phyloP scores from a whole-genome alignment of 2,888 invertebrate genomes.

The Ennomos quercinarius region DNA sequence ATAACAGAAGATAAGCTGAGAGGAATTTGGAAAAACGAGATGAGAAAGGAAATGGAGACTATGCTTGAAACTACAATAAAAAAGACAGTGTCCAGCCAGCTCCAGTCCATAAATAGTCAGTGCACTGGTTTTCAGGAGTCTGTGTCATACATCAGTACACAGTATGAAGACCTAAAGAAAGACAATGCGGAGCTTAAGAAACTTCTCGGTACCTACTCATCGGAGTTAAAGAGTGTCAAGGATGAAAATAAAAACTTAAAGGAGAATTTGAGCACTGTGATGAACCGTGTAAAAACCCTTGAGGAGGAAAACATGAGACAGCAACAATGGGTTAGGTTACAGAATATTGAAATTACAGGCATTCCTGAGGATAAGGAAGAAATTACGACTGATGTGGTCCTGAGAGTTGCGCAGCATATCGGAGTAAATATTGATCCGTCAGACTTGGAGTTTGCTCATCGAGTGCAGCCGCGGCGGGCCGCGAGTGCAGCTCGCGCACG shows the following conservation, averaged over 20 bases:
- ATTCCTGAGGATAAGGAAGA: conserved; percentile 12
- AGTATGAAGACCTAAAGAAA: conserved; percentile 15
- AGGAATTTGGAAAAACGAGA: conserved; percentile 1
- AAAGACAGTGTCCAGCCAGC: conserved; percentile 1
- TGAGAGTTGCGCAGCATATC: conserved; percentile 4
- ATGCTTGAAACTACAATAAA: not conserved
- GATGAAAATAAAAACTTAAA: conserved; percentile 19
- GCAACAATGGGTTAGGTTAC: conserved; percentile 22
- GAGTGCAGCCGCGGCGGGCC: not conserved
- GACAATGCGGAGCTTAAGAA: conserved; percentile 11
- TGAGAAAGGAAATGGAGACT: not conserved
- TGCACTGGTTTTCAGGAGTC: conserved; percentile 18
- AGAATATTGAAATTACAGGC: conserved; percentile 15
- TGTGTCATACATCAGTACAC: conserved; percentile 1
- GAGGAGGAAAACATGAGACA: conserved; percentile 16
- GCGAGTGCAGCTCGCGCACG: not conserved
- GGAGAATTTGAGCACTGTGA: not conserved
- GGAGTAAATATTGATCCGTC: conserved; percentile 8
- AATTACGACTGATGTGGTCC: not conserved
- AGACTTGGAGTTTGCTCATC: conserved; percentile 16
- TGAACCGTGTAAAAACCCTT: not conserved
- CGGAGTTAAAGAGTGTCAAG: conserved; percentile 3
- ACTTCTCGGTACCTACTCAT: not conserved
- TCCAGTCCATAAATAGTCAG: conserved; percentile 7
- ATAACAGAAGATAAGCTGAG: conserved; percentile 9